phyloP scores from a whole-genome alignment of 64 coral and sea anemone species.

The Montipora sp. region DNA sequence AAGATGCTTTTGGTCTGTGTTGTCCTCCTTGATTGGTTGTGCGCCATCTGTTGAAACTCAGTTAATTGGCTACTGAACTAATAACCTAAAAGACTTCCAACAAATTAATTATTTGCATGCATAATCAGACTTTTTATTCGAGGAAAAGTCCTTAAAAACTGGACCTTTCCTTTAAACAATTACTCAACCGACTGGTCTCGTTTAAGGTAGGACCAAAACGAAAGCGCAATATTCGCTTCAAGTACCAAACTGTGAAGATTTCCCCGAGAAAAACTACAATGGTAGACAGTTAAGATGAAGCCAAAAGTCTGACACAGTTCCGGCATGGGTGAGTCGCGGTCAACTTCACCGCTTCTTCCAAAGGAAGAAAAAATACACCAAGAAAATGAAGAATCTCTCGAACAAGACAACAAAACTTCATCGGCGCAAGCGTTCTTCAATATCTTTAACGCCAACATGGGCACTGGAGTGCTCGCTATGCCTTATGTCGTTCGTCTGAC shows the following conservation, averaged over 20 bases:
- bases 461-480: slow-evolving; percentile 88
- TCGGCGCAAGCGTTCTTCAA: slow-evolving; percentile 91
- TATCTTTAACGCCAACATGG: slow-evolving; percentile 97
- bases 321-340: slow-evolving; percentile 16
- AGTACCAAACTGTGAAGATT: neutral
- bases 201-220: neutral
- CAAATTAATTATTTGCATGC: slow-evolving; percentile 32
- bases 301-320: neutral
- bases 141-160: neutral
- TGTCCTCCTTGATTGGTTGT: slow-evolving; percentile 33
- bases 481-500: slow-evolving; percentile 90
- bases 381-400: slow-evolving; percentile 24
- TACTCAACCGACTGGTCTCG: neutral
- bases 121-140: slow-evolving; percentile 9
- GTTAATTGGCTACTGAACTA: slow-evolving; percentile 37
- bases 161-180: neutral
- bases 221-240: neutral
- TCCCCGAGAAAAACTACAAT: neutral
- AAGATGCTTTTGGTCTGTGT: neutral
- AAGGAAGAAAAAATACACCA: neutral
- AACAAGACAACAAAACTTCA: slow-evolving; percentile 72
- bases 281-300: neutral
- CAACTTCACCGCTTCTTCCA: slow-evolving; percentile 23
- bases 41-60: neutral
- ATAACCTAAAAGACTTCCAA: slow-evolving; percentile 30